Evolutionary conservation across 1,140 invertebrate genomes (phyloP), one percentile per base, ranked within the genome.

Genomic region (Cotesia chilonis): DNA sequence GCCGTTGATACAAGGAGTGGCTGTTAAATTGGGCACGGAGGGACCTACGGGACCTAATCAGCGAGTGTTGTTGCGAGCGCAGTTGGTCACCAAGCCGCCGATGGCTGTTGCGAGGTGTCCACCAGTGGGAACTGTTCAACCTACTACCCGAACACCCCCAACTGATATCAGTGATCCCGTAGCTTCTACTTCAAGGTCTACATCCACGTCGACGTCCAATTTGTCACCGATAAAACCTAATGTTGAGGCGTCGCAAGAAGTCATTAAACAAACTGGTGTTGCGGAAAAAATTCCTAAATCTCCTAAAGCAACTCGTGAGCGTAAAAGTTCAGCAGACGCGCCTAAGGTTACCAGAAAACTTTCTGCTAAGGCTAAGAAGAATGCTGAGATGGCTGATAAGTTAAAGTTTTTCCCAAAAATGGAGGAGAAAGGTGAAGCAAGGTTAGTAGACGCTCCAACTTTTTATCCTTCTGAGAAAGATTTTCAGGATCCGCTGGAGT

Each of bases 401-500:
- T 91, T 89, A 7, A 89, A 88, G 0, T 86, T 87, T 14, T 91
- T 88, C 84, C 90, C 83, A 73, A 87, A 68, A 74, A 71, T 83
- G 52, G 86, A 87, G 78, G 82, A 85, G 47, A 78, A 74, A 9
- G 76, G 81, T 37, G 81, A 84, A 64, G 88, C 90, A 9, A 87
- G 90, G 70, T 87, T 95, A 70, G 91, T 94, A 0, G 93, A 96
- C 81, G 95, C 94, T 12, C 94, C 94, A 0, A 91, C 91, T 0
- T 97, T 95, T 85, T 89, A 92, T 81, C 95, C 95, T 0, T 91
- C 91, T 0, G 94, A 94, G 78, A 92, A 93, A 79, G 95, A 97
- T 82, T 97, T 97, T 78, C 90, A 94, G 82, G 95, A 98, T 89
- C 96, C 96, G 0, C 87, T 98, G 1, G 91, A 93, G 74, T 98